Evolutionary conservation across 1,140 invertebrate species (phyloP).

Genomic region (Magallana ariakensis): DNA sequence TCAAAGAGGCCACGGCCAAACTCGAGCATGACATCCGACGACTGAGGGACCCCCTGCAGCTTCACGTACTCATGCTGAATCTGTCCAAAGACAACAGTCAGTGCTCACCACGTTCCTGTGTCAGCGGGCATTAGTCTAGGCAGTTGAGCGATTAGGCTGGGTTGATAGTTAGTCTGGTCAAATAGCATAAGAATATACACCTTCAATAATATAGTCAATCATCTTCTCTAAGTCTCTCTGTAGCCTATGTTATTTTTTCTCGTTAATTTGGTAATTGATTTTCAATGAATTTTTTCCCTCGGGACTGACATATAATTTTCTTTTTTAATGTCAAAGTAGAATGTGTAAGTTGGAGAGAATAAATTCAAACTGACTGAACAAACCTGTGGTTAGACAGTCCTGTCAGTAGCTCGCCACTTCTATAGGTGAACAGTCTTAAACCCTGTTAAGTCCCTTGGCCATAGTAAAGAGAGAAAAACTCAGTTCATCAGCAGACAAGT

Average conservation of each 20-base stretch:
- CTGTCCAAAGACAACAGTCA: constrained; percentile 23
- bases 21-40: constrained; percentile 88
- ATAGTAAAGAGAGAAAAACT: not conserved
- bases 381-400: too few relatives aligned
- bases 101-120: not conserved
- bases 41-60: constrained; percentile 89
- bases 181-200: not conserved
- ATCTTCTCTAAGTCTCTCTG: too few relatives aligned
- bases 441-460: not conserved
- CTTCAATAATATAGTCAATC: not conserved
- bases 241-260: too few relatives aligned
- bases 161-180: constrained; percentile 17
- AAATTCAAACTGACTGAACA: too few relatives aligned
- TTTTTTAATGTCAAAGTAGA: too few relatives aligned
- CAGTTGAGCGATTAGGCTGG: not conserved
- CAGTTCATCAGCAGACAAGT: not conserved
- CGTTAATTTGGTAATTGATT: too few relatives aligned
- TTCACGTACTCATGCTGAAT: constrained; percentile 83
- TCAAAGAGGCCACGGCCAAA: constrained; percentile 88
- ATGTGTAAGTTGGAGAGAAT: too few relatives aligned
- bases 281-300: too few relatives aligned
- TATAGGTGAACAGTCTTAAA: not conserved
- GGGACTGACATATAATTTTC: too few relatives aligned
- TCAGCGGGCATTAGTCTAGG: not conserved
- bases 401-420: not conserved